A percentile compares a stretch with the other conserved stretches of the same genome.
phyloP scores from a whole-genome alignment of 2,113 vertebrate species.

The Madoqua kirkii region DNA sequence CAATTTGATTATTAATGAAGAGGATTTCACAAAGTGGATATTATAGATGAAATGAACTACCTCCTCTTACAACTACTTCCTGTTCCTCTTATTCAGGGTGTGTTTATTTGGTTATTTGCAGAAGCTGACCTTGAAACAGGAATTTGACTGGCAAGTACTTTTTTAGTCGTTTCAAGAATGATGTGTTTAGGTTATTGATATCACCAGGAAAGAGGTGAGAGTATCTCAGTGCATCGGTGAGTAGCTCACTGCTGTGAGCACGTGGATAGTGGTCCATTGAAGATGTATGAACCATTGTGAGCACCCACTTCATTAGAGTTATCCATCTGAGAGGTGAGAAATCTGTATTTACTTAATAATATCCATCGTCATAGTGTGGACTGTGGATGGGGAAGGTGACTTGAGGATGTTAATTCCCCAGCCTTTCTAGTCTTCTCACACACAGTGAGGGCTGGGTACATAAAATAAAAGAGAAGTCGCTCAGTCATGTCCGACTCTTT shows the following conservation, averaged over 20 bases:
- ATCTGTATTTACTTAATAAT: background rate
- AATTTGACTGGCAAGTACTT: background rate
- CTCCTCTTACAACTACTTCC: background rate
- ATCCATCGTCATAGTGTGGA: background rate
- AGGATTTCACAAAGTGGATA: background rate
- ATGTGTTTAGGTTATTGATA: fast-evolving
- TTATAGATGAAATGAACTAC: background rate
- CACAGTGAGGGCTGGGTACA: background rate
- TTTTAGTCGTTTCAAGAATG: background rate
- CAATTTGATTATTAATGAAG: background rate
- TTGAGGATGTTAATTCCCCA: background rate
- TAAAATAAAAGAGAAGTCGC: background rate
- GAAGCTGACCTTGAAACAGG: background rate
- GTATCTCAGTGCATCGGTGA: background rate
- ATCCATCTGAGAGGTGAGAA: background rate
- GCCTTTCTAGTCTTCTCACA: background rate
- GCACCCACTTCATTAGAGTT: background rate
- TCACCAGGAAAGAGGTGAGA: background rate
- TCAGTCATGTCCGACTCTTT: too few relatives aligned
- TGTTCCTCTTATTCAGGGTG: background rate
- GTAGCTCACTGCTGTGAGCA: too few relatives aligned
- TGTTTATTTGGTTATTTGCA: background rate
- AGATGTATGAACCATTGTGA: background rate
- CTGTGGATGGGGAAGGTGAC: background rate
- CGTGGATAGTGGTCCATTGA: fast-evolving